Percentiles rank a stretch among this genome's conserved stretches.
Conservation (phyloP, 1,140 invertebrate species). For the Melipona quadrifasciata region DNA sequence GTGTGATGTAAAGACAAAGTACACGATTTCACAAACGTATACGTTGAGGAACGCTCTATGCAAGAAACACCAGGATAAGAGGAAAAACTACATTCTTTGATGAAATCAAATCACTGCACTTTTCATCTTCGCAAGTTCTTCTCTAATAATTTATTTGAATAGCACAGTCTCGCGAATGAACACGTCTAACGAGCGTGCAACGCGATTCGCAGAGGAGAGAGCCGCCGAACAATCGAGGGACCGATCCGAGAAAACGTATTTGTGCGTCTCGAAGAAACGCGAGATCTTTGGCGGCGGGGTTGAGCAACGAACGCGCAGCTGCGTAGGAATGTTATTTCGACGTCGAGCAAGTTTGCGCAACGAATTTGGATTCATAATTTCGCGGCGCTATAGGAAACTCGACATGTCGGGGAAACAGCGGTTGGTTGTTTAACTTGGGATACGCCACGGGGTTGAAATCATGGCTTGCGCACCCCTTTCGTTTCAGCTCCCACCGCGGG, state of each 20-base stretch:
- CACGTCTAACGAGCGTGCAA: background rate
- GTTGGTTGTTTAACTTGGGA: constrained; percentile 6
- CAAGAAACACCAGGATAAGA: no score
- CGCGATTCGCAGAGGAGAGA: background rate
- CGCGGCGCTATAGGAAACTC: background rate
- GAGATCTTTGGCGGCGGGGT: background rate
- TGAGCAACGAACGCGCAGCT: background rate
- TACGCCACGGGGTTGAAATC: constrained; percentile 13
- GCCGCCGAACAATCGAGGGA: background rate
- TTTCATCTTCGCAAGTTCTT: no score
- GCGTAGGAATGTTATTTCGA: constrained; percentile 15
- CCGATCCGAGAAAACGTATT: background rate
- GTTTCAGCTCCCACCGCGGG: background rate
- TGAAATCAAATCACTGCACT: no score
- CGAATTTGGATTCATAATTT: constrained; percentile 22
- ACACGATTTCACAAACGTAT: no score
- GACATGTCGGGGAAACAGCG: background rate
- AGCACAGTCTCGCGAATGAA: background rate
- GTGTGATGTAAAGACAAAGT: no score
- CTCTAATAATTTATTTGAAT: no score
- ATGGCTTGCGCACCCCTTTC: background rate
- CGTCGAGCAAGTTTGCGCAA: background rate
- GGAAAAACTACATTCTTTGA: no score
- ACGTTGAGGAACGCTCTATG: no score
- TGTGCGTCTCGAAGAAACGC: background rate